A percentile compares a stretch with the other conserved stretches of the same genome.
Evolutionary conservation across 2,113 vertebrate genomes (phyloP).

Genomic region (Bos javanicus): DNA sequence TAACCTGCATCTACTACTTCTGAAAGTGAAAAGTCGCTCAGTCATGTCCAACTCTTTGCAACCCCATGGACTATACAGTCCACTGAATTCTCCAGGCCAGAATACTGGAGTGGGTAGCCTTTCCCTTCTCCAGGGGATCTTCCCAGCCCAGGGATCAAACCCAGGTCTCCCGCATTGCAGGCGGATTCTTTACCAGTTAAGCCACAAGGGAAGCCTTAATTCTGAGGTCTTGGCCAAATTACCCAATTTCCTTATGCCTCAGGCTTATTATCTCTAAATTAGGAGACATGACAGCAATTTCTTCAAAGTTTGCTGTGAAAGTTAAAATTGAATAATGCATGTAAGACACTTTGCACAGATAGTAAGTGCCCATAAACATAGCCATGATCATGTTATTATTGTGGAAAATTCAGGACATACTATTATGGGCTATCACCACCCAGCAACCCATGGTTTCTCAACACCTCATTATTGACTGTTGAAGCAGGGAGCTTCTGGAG

Average conservation of each 20-base stretch:
- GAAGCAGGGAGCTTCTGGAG: background rate
- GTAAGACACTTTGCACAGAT: background rate
- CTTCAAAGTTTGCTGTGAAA: background rate
- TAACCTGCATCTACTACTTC: background rate
- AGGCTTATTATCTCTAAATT: background rate
- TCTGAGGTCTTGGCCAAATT: background rate
- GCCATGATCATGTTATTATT: background rate
- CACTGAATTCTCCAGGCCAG: background rate
- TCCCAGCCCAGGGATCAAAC: background rate
- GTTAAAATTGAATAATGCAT: background rate
- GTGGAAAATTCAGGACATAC: background rate
- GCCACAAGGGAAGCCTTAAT: background rate
- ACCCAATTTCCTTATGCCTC: background rate
- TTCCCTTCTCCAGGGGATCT: background rate
- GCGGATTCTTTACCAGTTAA: background rate
- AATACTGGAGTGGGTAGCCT: background rate
- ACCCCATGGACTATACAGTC: background rate
- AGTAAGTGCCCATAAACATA: background rate
- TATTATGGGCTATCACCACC: background rate
- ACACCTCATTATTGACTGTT: background rate
- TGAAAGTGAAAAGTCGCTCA: background rate
- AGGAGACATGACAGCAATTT: background rate
- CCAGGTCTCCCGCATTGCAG: accelerated
- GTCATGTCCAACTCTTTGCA: accelerated
- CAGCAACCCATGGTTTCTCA: background rate